These are phyloP conservation scores for Nezara viridula DNA, from an alignment of 2,888 invertebrate species.

Conservation along the genomic window DNA sequence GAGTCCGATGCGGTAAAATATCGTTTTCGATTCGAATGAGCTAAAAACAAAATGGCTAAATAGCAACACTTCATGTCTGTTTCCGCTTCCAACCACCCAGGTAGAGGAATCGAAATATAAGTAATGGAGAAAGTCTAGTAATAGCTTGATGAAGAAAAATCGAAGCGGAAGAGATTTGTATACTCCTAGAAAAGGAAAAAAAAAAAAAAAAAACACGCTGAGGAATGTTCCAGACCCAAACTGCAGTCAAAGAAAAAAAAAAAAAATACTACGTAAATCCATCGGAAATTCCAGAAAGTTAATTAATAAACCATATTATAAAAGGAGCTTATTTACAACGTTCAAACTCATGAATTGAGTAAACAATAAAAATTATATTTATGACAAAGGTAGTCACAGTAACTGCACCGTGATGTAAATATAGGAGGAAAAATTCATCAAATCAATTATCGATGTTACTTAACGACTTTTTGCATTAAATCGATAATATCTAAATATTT, in stretches of 20 bases:
- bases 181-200: neutral
- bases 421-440: too few relatives aligned
- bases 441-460: too few relatives aligned
- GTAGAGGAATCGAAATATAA: neutral
- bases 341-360: too few relatives aligned
- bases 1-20: neutral
- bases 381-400: too few relatives aligned
- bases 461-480: too few relatives aligned
- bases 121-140: neutral
- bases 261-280: too few relatives aligned
- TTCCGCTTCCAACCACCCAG: neutral
- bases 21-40: neutral
- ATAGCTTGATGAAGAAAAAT: neutral
- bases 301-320: too few relatives aligned
- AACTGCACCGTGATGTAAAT: too few relatives aligned
- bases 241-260: neutral
- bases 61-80: neutral
- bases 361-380: too few relatives aligned
- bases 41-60: neutral
- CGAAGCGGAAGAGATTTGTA: neutral
- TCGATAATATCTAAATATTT: too few relatives aligned
- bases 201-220: neutral
- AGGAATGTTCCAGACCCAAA: neutral
- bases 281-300: too few relatives aligned
- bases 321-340: too few relatives aligned